Base-by-base conservation (phyloP, 2,113 vertebrate genomes). In the Brienomyrus brachyistius region DNA sequence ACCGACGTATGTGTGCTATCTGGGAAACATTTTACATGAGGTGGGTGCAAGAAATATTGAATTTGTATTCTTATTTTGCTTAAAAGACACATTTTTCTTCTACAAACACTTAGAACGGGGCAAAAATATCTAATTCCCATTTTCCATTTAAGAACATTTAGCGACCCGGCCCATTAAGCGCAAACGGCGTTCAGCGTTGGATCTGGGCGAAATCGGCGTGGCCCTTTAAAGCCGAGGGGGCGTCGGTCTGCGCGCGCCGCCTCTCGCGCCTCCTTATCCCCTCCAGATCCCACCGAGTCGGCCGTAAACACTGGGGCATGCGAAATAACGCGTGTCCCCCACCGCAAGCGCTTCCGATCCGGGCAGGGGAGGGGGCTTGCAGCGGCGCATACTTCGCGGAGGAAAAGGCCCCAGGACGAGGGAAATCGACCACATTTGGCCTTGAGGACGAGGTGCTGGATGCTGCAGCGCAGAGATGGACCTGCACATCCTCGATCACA, bases 401-500 rank as follows among this genome's bases (percentile, higher is more conserved):
- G 74, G 5, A 82, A 80, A 80, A 21, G 43, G 21, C 48, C 70
- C 88, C 4, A 13, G 13, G 74, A 89, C 31, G 15, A 51, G 45
- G 2, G 15, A 40, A 56, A 59, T 59, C 43, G 9, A 45, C 31
- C 31, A 27, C 77, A 82, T 89, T 35, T 77, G 21, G 50, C 31
- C n/a, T 23, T 47, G 17, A 3, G 40, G 52, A 21, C 82, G 62
- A 66, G 86, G 40, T 27, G 19, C 70, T 8, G 27, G n/a, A 40
- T 62, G 54, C 15, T 40, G 21, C 80, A 6, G 86, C 40, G 86
- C 70, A 31, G 92, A 74, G 5, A 97, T 97, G 96, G 96, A 97
- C 89, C 89, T 97, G 88, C 96, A 97, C 92, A 97, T 97, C 54
- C 43, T 97, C 90, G 96, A 96, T 89, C 96, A 97, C 91, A 93